Evolutionary conservation across 2,888 invertebrate species (phyloP), one percentile per base, ranked within the genome.

Genomic region (Archaeoteleia sp.): DNA sequence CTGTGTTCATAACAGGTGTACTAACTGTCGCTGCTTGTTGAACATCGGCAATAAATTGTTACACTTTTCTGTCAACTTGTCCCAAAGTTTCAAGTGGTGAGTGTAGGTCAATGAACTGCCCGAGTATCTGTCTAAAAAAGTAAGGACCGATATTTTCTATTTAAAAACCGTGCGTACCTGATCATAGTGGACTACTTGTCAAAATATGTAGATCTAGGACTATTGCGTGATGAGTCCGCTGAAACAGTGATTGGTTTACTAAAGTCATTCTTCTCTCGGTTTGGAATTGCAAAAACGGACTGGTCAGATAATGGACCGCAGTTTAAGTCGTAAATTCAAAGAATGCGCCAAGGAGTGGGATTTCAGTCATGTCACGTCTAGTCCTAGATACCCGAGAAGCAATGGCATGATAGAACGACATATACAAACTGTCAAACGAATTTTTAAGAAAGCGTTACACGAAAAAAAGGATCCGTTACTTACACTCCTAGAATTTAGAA

Each of bases 331-430:
- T 20, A 15, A 66, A 8, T 70, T 66, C 12, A 49, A 39, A 25
- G 45, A 66, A 14, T 70, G 66, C 25, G 51, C 63, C 6, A 35
- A 53, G 15, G 15, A 46, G 1, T 69, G 60, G 65, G 45, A 54
- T 29, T 73, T 73, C 7, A 43, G 45, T 3, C 62, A 65, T 40
- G 30, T 60, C 1, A 68, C 51, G 2, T 66, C 66, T 0, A 67
- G 65, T 10, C 65, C 63, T 14, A 43, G 10, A 0, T 72, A 58
- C 13, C 58, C 67, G 6, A 45, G 54, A 34, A 66, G 62, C 1
- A 70, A 72, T 53, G 72, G 72, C 5, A 61, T 71, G 62, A 60
- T 57, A 2, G 63, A 67, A 30, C 34, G 70, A 46, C 66, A 72
- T 8, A 55, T 69, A 3, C 68, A 70, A 15, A 57, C 72, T 0